A percentile compares a stretch with the other conserved stretches of the same genome.
Evolutionary conservation across 2,113 vertebrate genomes (phyloP).

Genomic region (Notarius lentiginosus): DNA sequence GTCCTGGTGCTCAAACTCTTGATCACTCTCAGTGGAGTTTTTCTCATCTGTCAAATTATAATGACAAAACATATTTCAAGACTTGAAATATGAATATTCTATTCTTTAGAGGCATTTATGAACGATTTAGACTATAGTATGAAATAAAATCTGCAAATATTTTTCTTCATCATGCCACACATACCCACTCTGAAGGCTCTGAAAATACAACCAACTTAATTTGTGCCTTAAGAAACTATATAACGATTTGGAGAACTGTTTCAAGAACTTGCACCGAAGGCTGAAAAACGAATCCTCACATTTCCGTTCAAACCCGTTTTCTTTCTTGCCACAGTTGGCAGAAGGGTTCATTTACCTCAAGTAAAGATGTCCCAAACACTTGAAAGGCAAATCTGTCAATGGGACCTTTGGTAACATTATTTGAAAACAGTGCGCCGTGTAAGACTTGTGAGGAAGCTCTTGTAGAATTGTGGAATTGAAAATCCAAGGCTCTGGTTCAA

Average conservation of each 20-base stretch:
- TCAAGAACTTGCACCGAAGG: constrained; percentile 4
- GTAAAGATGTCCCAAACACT: neutral
- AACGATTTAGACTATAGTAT: neutral
- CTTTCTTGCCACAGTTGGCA: constrained; percentile 1
- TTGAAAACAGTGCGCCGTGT: neutral
- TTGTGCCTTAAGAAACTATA: neutral
- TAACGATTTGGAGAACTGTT: neutral
- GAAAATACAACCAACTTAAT: neutral
- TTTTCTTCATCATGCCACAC: neutral
- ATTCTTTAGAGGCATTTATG: neutral
- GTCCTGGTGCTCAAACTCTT: constrained; percentile 77
- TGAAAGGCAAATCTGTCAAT: constrained; percentile 18
- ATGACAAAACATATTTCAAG: neutral
- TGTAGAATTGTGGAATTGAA: neutral
- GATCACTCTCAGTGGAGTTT: constrained; percentile 76
- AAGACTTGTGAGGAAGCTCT: neutral
- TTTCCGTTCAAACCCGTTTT: constrained; percentile 8
- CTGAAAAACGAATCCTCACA: constrained; percentile 7
- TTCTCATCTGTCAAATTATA: constrained; percentile 74
- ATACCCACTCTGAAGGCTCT: neutral
- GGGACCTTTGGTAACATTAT: neutral
- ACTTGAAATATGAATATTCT: neutral
- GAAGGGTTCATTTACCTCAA: constrained; percentile 21
- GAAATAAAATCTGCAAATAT: neutral
- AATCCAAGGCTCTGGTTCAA: neutral